Percentiles rank a stretch among this genome's conserved stretches.
Conservation (phyloP, 2,888 invertebrate genomes). For the Lymantria monacha region DNA sequence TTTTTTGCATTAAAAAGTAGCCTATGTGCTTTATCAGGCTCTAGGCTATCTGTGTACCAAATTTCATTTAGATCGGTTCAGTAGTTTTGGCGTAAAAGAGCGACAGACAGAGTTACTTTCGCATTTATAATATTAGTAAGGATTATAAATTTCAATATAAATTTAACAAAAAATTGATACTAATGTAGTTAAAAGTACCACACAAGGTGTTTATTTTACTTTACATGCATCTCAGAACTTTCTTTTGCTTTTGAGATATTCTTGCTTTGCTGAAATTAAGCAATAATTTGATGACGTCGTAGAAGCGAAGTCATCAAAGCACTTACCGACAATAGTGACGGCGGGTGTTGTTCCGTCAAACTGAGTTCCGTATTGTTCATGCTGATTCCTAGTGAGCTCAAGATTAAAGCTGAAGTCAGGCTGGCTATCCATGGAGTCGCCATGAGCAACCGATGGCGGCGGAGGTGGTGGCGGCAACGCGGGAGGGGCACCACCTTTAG, state of each 20-base stretch:
- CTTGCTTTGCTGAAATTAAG: too few relatives aligned
- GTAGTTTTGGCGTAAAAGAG: too few relatives aligned
- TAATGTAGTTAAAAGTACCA: too few relatives aligned
- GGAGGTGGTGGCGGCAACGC: conserved; percentile 65
- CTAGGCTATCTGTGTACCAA: too few relatives aligned
- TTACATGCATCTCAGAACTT: neutral
- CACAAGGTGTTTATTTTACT: too few relatives aligned
- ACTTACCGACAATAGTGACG: conserved; percentile 76
- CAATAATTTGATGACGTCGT: neutral
- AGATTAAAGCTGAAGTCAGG: conserved; percentile 85
- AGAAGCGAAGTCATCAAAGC: neutral
- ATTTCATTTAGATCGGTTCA: too few relatives aligned
- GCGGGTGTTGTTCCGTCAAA: conserved; percentile 66
- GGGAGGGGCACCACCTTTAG: conserved; percentile 67
- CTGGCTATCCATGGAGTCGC: conserved; percentile 64
- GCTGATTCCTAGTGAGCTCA: conserved; percentile 87
- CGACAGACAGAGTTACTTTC: too few relatives aligned
- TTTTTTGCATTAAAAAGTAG: too few relatives aligned
- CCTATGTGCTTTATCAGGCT: too few relatives aligned
- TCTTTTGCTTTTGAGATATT: neutral
- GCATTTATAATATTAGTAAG: too few relatives aligned
- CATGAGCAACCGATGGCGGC: conserved; percentile 71
- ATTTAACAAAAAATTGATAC: too few relatives aligned
- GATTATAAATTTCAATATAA: too few relatives aligned
- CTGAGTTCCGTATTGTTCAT: conserved; percentile 88